Evolutionary conservation across 1,140 invertebrate genomes (phyloP).

Genomic region (Oedothorax gibbosus): DNA sequence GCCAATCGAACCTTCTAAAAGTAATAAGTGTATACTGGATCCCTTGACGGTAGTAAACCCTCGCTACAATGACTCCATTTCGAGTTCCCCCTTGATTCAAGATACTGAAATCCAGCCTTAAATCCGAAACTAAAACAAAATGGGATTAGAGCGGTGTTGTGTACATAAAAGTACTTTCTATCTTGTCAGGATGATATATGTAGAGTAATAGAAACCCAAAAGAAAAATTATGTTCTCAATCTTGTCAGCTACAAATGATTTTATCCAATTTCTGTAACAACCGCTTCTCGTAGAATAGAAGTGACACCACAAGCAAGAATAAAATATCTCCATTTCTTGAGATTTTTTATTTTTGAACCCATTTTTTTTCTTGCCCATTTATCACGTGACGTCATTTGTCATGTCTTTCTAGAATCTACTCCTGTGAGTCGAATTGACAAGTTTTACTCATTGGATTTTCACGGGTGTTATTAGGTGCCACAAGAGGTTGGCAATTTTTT

Average conservation of each 20-base stretch:
- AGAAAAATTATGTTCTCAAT: conserved; percentile 59
- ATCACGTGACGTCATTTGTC: conserved; percentile 55
- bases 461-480: conserved; percentile 32
- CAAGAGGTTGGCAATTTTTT: conserved; percentile 19
- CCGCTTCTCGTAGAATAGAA: conserved; percentile 26
- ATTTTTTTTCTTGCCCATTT: conserved; percentile 39
- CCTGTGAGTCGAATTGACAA: conserved; percentile 48
- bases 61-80: too few species aligned
- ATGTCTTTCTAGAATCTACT: conserved; percentile 37
- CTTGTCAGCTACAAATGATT: conserved; percentile 60
- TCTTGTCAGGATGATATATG: conserved; percentile 54
- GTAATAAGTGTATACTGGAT: too few species aligned
- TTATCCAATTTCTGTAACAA: conserved; percentile 58
- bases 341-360: conserved; percentile 22
- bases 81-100: neutral
- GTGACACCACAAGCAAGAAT: conserved; percentile 11
- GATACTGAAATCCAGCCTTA: conserved; percentile 34
- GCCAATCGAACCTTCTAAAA: too few species aligned
- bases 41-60: too few species aligned
- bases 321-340: conserved; percentile 27
- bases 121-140: conserved; percentile 52
- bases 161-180: conserved; percentile 49
- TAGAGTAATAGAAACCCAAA: conserved; percentile 51
- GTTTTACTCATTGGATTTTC: conserved; percentile 53
- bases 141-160: conserved; percentile 2